phyloP scores from a whole-genome alignment of 2,797 vertebrate species.

The Lerista edwardsae region DNA sequence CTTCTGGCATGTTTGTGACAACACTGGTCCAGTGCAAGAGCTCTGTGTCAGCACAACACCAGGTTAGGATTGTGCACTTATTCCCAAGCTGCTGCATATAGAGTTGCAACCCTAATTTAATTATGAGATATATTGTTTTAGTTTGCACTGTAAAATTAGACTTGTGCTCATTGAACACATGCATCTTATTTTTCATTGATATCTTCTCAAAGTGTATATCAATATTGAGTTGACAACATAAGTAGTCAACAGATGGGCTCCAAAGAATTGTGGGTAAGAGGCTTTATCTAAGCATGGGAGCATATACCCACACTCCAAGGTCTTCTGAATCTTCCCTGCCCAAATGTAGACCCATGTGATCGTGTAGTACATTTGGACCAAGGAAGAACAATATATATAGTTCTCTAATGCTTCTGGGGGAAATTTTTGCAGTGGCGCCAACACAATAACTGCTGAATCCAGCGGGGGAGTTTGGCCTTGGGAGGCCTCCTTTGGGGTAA shows the following conservation, averaged over 20 bases:
- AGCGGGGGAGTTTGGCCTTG: no score
- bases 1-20: no score
- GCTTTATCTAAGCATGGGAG: not conserved
- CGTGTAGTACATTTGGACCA: not conserved
- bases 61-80: no score
- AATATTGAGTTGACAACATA: not conserved
- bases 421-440: not conserved
- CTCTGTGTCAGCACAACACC: no score
- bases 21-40: no score
- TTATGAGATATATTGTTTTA: conserved; percentile 38
- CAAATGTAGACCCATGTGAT: not conserved
- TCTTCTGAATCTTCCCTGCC: not conserved
- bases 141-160: conserved; percentile 47
- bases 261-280: not conserved
- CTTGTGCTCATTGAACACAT: conserved; percentile 6
- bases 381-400: not conserved
- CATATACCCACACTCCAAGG: not conserved
- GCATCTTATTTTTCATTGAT: conserved; percentile 4
- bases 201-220: not conserved
- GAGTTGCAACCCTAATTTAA: not conserved
- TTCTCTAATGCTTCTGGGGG: not conserved
- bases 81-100: no score
- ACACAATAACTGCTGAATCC: no score
- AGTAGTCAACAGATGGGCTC: not conserved
- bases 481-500: no score